Evolutionary conservation across 1,140 invertebrate genomes (phyloP).

Genomic region (Drosophila cardini): DNA sequence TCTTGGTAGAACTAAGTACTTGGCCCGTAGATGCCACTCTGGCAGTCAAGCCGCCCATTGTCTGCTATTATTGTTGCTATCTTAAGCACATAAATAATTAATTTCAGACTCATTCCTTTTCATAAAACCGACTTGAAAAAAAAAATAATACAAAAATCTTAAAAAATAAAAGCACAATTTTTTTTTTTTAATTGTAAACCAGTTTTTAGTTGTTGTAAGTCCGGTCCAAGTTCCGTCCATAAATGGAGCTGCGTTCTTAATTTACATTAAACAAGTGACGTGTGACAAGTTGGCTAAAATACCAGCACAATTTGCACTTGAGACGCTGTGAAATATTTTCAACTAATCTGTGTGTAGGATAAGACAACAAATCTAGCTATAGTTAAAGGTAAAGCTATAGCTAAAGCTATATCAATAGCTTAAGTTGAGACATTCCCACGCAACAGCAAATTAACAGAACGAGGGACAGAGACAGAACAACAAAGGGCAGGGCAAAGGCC

Average conservation of each 20-base stretch:
- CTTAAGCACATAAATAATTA: constrained; percentile 78
- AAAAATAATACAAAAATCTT: constrained; percentile 10
- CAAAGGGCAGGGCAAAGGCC: constrained; percentile 26
- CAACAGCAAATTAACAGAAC: constrained; percentile 30
- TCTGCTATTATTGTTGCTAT: constrained; percentile 46
- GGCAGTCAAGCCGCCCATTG: constrained; percentile 42
- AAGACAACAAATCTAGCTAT: constrained; percentile 5
- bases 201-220: constrained; percentile 53
- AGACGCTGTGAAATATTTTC: constrained; percentile 72
- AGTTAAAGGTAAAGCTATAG: neutral
- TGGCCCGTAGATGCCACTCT: constrained; percentile 7
- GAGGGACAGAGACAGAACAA: neutral
- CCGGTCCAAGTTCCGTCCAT: constrained; percentile 56
- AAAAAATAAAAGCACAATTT: constrained; percentile 61
- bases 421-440: constrained; percentile 34
- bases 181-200: constrained; percentile 78
- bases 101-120: constrained; percentile 69
- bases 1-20: constrained; percentile 27
- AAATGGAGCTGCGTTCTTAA: constrained; percentile 67
- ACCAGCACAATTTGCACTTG: constrained; percentile 55
- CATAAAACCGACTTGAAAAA: constrained; percentile 40
- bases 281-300: constrained; percentile 42
- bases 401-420: neutral
- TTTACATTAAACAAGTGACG: constrained; percentile 69
- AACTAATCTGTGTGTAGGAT: constrained; percentile 53